phyloP scores from a whole-genome alignment of 2,113 vertebrate species.

The Murina feae region DNA sequence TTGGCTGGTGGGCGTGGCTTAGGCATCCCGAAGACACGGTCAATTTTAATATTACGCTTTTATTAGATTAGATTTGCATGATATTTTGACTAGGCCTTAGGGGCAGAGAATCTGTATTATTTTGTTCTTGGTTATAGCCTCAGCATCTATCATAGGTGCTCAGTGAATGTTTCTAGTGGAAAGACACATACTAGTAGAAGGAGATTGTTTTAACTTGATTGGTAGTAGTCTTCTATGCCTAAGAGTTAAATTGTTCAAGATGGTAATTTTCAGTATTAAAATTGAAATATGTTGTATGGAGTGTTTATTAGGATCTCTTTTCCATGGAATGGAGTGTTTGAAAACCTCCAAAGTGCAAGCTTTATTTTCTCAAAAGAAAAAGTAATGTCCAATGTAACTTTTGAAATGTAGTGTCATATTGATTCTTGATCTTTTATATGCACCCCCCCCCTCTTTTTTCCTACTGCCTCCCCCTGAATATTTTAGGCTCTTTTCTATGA shows the following conservation, averaged over 20 bases:
- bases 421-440: neutral
- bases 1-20: too few relatives aligned
- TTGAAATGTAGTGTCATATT: neutral
- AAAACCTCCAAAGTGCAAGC: neutral
- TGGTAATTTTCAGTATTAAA: slow-evolving; percentile 17
- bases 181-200: neutral
- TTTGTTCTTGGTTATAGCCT: slow-evolving; percentile 24
- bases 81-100: neutral
- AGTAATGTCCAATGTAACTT: neutral
- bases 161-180: neutral
- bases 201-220: neutral
- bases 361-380: slow-evolving; percentile 38
- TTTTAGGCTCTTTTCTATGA: neutral
- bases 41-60: too few relatives aligned
- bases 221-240: neutral
- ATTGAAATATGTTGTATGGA: neutral
- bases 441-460: neutral
- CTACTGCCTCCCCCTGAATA: neutral
- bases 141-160: neutral
- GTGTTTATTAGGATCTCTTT: neutral
- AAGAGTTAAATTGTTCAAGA: slow-evolving; percentile 13
- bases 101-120: neutral
- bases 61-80: too few relatives aligned
- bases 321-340: neutral
- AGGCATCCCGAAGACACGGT: too few relatives aligned